phyloP scores from a whole-genome alignment of 2,888 invertebrate species.

The Cepaea hortensis region DNA sequence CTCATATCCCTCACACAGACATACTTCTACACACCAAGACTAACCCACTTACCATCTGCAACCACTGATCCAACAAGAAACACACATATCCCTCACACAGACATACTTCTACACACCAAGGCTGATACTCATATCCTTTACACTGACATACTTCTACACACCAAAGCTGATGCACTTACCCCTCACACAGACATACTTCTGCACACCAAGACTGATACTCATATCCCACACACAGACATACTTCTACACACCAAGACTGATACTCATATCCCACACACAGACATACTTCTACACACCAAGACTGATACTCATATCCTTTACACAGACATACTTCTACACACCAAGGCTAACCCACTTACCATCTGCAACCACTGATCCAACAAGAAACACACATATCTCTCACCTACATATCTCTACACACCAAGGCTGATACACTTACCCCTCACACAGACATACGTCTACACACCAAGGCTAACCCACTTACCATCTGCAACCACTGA shows the following conservation, averaged over 20 bases:
- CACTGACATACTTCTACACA: too few relatives aligned
- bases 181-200: constrained; percentile 55
- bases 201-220: constrained; percentile 70
- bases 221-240: constrained; percentile 74
- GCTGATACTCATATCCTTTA: too few relatives aligned
- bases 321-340: too few relatives aligned
- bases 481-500: constrained; percentile 73
- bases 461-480: constrained; percentile 17
- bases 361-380: constrained; percentile 72
- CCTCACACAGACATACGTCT: too few relatives aligned
- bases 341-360: constrained; percentile 57
- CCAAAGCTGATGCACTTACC: too few relatives aligned
- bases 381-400: constrained; percentile 54
- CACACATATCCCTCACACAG: constrained; percentile 55
- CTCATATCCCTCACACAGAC: too few relatives aligned
- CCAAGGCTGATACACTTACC: constrained; percentile 57
- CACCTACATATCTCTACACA: too few relatives aligned
- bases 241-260: too few relatives aligned
- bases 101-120: too few relatives aligned
- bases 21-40: neutral
- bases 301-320: too few relatives aligned
- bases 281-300: too few relatives aligned
- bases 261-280: too few relatives aligned
- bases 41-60: constrained; percentile 64
- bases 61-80: constrained; percentile 72